Percentiles rank a stretch among this genome's conserved stretches.
phyloP scores from a whole-genome alignment of 2,113 vertebrate genomes.

The Neotoma lepida region DNA sequence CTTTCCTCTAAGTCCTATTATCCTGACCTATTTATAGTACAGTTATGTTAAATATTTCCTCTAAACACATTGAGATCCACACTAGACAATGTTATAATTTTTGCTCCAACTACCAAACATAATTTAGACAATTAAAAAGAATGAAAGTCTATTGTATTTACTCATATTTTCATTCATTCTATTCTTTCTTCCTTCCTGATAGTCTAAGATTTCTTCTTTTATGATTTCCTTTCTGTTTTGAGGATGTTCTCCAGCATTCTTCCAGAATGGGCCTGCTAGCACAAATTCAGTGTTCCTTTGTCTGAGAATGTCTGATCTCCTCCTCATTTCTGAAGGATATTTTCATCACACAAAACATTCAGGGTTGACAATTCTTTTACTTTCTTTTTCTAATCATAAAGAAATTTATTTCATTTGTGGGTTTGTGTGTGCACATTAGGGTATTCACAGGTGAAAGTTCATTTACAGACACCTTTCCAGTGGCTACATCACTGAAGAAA shows the following conservation, averaged over 20 bases:
- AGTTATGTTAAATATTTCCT: slow-evolving; percentile 36
- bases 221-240: slow-evolving; percentile 49
- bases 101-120: slow-evolving; percentile 52
- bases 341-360: slow-evolving; percentile 36
- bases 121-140: slow-evolving; percentile 33
- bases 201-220: slow-evolving; percentile 49
- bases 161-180: not conserved
- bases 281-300: not conserved
- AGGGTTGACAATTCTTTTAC: not conserved
- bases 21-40: not conserved
- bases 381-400: not conserved
- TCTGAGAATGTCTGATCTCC: not conserved
- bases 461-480: not conserved
- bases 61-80: not conserved
- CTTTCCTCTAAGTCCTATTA: slow-evolving; percentile 20
- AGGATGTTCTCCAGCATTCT: slow-evolving; percentile 40
- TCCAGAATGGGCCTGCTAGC: not conserved
- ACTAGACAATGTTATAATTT: slow-evolving; percentile 22
- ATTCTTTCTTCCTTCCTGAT: not conserved
- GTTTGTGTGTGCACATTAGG: not conserved
- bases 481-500: not conserved
- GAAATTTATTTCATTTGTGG: not conserved
- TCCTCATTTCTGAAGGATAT: slow-evolving; percentile 30
- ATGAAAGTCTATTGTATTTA: not conserved
- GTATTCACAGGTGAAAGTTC: not conserved